Base-by-base conservation (phyloP, 1,140 invertebrate species). In the Drosophila tropicalis region DNA sequence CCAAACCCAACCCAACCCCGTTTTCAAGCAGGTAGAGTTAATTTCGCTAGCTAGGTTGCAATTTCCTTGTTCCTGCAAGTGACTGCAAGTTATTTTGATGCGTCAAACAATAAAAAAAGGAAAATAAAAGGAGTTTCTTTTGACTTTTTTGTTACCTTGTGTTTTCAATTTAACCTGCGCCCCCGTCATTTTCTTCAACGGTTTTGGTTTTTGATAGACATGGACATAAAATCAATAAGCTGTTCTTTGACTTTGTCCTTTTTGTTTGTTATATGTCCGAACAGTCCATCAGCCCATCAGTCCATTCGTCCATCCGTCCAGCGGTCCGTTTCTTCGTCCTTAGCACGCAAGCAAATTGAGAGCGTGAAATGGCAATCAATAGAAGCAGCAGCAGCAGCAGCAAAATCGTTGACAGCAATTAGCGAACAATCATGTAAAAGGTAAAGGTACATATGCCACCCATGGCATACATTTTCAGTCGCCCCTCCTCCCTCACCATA, bases 351-450 rank as follows among this genome's bases (percentile, higher is more conserved):
- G 67, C 73, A 71, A 51, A 51, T 22, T 51, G 44, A 22, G 44
- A 51, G 67, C 81, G 61, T 81, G 62, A 75, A 79, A 85, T 72
- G 86, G 74, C 82, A 81, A 82, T 86, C 82, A 86, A 86, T 86
- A 79, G 71, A 66, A 76, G 71, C 70, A 86, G 29, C 29, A 29
- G 71, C 70, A 86, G 29, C 29, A 29, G 29, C 29, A 29, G 29
- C 5, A 29, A 29, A 86, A 86, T 86, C 68, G 83, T 86, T 77
- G 69, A 70, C 79, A 67, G 78, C 82, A 86, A 86, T 86, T 86
- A 86, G 79, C 79, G 73, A 65, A 63, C 63, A 12, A 47, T 51
- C 47, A 39, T 55, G 54, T 22, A 39, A 22, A 29, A 41, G 61
- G 68, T 34, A 22, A 39, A 39, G 36, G 36, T 51, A 51, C 17